phyloP scores from a whole-genome alignment of 1,140 invertebrate species.

The Calephelis virginiensis region DNA sequence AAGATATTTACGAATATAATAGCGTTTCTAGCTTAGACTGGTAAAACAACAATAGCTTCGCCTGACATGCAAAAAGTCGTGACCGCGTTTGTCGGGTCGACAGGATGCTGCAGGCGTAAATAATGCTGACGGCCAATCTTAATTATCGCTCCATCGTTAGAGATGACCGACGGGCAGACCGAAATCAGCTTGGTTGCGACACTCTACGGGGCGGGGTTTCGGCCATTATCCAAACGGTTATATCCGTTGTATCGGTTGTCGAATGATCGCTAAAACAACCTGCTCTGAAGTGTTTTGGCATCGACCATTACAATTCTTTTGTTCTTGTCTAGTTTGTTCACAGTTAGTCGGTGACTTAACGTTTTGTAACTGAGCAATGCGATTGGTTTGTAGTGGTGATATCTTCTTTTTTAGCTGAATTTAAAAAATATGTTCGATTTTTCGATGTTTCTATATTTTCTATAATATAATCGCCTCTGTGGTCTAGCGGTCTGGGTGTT shows the following conservation, averaged over 20 bases:
- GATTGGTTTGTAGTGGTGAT: neutral
- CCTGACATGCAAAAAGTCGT: constrained; percentile 72
- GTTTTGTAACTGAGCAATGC: constrained; percentile 25
- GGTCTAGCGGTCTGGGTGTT: too few relatives aligned
- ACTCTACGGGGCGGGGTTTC: constrained; percentile 41
- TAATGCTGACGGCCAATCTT: constrained; percentile 73
- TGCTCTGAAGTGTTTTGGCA: constrained; percentile 67
- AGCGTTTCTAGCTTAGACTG: constrained; percentile 11
- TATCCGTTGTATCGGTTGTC: constrained; percentile 45
- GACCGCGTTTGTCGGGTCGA: constrained; percentile 61
- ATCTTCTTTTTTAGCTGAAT: neutral
- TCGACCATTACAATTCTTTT: constrained; percentile 70
- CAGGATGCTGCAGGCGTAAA: constrained; percentile 71
- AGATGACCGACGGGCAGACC: constrained; percentile 68
- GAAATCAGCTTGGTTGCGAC: constrained; percentile 71
- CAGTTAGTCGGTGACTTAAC: constrained; percentile 59
- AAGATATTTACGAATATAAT: constrained; percentile 12
- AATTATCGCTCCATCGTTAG: constrained; percentile 75
- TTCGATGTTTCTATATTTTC: too few relatives aligned
- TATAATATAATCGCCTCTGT: constrained; percentile 59
- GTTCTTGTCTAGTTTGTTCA: constrained; percentile 37
- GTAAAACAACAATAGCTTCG: constrained; percentile 66
- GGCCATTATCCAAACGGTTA: constrained; percentile 56
- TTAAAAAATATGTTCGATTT: neutral
- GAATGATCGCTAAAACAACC: constrained; percentile 54